Evolutionary conservation across 2,888 invertebrate genomes (phyloP), one percentile per base, ranked within the genome.

Genomic region (Macrophya annulata): DNA sequence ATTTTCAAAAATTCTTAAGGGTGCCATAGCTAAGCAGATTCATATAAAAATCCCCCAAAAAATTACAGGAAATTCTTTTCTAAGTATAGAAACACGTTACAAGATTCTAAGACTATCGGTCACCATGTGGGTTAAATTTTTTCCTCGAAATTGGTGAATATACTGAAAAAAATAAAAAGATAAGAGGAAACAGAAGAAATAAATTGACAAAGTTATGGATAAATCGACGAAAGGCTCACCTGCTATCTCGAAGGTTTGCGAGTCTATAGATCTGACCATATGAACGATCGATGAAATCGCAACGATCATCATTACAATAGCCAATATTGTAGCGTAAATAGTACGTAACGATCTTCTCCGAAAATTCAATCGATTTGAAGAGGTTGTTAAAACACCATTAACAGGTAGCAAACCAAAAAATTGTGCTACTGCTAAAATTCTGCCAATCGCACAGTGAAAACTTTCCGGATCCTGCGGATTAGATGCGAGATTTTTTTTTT

Each of bases 341-440:
- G 89, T 88, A 40, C 90, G 88, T 21, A 89, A 86, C 0, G 92
- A 90, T 4, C 87, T 79, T 85, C 71, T 89, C 12, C 74, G 86
- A 84, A 91, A 93, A 0, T 83, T 82, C 4, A 93, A 88, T 37
- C 90, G 89, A 55, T 85, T 85, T 0, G 91, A 89, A 0, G 89
- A 89, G 1, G 87, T 40, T 0, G 89, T 85, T 8, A 90, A 87
- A 17, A 93, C 86, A 2, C 91, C 91, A 1, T 85, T 77, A 4
- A 93, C 85, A 0, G 93, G 93, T 31, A 93, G 87, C 0, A 93
- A 9, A 5, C 93, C 93, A 68, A 93, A 93, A 84, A 90, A 87
- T 88, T 93, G 93, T 4, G 93, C 92, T 10, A 91, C n/a, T 3
- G 86, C 84, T 74, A 93, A 87, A 84, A 91, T 88, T 0, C 88